phyloP scores from a whole-genome alignment of 2,888 invertebrate species.

The Dione juno region DNA sequence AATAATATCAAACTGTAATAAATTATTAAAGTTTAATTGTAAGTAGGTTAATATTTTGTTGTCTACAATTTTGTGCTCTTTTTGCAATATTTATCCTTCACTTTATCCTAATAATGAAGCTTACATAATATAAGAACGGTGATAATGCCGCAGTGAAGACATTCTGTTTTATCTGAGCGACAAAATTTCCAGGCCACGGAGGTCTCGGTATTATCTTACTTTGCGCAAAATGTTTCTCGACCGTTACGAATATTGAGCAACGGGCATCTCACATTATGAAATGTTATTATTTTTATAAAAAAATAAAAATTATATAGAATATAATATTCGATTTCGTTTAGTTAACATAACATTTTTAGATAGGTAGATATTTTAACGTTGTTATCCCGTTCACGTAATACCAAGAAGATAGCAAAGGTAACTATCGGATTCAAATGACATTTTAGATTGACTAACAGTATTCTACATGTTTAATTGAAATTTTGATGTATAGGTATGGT shows the following conservation, averaged over 20 bases:
- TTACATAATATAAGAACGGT: slow-evolving; percentile 45
- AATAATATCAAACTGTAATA: neutral
- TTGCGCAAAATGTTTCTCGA: slow-evolving; percentile 56
- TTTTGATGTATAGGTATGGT: no score
- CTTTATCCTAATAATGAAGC: slow-evolving; percentile 38
- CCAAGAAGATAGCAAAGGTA: slow-evolving; percentile 9
- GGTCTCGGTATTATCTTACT: slow-evolving; percentile 68
- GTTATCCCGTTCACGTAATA: neutral
- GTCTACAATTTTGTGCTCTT: slow-evolving; percentile 15
- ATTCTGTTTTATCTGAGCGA: slow-evolving; percentile 68
- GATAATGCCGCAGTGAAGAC: slow-evolving; percentile 60
- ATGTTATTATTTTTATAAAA: neutral
- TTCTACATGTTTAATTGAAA: no score
- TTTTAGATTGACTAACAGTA: neutral
- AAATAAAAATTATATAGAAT: neutral
- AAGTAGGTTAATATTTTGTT: slow-evolving; percentile 3
- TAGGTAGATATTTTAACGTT: neutral
- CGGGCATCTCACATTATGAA: neutral
- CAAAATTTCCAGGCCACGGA: slow-evolving; percentile 63
- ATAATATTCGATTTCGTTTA: neutral
- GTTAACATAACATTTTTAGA: neutral
- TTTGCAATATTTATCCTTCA: slow-evolving; percentile 24
- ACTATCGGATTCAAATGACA: slow-evolving; percentile 1
- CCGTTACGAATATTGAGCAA: slow-evolving; percentile 52
- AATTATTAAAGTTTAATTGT: neutral